phyloP scores from a whole-genome alignment of 2,888 invertebrate genomes.

The Trichopoda pennipes region DNA sequence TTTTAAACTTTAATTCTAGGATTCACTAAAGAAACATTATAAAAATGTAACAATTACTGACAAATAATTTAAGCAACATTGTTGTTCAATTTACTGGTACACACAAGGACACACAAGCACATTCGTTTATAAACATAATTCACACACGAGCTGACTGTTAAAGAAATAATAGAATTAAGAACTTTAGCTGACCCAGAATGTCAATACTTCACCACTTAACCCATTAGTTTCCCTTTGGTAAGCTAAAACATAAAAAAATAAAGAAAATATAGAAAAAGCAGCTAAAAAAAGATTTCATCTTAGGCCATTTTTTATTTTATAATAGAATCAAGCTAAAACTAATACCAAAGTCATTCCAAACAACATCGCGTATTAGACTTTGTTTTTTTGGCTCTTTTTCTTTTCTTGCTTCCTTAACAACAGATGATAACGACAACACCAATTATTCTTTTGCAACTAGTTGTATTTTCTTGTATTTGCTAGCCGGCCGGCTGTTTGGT shows the following conservation, averaged over 20 bases:
- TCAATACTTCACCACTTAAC: slow-evolving; percentile 62
- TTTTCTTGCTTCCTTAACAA: slow-evolving; percentile 30
- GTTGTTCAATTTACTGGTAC: slow-evolving; percentile 23
- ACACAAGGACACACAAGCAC: background rate
- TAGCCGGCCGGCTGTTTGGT: slow-evolving; percentile 30
- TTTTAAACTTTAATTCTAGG: background rate
- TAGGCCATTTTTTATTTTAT: slow-evolving; percentile 28
- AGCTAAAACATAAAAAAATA: background rate
- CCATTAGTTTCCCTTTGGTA: slow-evolving; percentile 55
- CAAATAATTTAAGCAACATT: slow-evolving; percentile 61
- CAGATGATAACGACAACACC: slow-evolving; percentile 65
- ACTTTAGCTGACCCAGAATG: slow-evolving; percentile 58
- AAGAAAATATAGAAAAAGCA: background rate
- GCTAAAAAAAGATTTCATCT: slow-evolving; percentile 52
- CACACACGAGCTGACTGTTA: slow-evolving; percentile 26
- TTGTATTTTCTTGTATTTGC: slow-evolving; percentile 18
- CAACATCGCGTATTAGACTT: slow-evolving; percentile 39
- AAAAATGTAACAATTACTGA: slow-evolving; percentile 60
- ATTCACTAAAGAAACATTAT: slow-evolving; percentile 17
- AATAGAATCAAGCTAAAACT: slow-evolving; percentile 27
- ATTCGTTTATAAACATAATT: slow-evolving; percentile 8
- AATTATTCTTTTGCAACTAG: slow-evolving; percentile 52
- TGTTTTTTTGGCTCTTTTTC: slow-evolving; percentile 2
- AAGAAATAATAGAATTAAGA: slow-evolving; percentile 14
- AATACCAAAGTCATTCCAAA: slow-evolving; percentile 40